Evolutionary conservation across 2,888 invertebrate species (phyloP), one percentile per base, ranked within the genome.

Genomic region (Crepidodera aurea): DNA sequence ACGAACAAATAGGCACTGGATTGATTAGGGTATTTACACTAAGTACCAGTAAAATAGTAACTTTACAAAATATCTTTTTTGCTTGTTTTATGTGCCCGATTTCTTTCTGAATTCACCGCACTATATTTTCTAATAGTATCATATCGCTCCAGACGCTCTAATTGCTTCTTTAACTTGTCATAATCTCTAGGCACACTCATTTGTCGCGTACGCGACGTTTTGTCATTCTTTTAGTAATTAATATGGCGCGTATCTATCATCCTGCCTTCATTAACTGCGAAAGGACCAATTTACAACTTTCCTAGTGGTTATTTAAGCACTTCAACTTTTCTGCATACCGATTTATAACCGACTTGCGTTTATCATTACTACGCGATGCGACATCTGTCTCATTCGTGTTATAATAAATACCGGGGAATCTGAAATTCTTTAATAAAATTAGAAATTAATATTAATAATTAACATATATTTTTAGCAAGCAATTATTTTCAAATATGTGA

Each of bases 261-360:
- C 71, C 73, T 62, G 63, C 73, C 65, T 76, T 78, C 79, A 78
- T 79, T 79, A 78, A 72, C 72, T 71, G 66, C 69, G 71, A 73
- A 73, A 73, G 71, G 72, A 73, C 75, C 76, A 76, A 78, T 79
- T 79, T 78, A 78, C 79, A 78, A 77, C 73, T 78, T 72, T 69
- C 71, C 72, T 67, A 67, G 69, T 72, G 69, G 69, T 72, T 75
- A 71, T 70, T 73, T 70, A 73, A 69, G 68, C 70, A 59, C 64
- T 69, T 71, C 67, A 67, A 71, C 70, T 74, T 75, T 75, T 74
- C 73, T 70, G 71, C 72, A 73, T 70, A 71, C 69, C 75, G 72
- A 77, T 77, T 77, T 75, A 77, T 76, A 73, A 73, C 66, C 72
- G 73, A 71, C 71, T 68, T 64, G 66, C 69, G 63, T 64, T 70